Conservation (phyloP, 1,140 invertebrate genomes). For the Bombus waltoni region DNA sequence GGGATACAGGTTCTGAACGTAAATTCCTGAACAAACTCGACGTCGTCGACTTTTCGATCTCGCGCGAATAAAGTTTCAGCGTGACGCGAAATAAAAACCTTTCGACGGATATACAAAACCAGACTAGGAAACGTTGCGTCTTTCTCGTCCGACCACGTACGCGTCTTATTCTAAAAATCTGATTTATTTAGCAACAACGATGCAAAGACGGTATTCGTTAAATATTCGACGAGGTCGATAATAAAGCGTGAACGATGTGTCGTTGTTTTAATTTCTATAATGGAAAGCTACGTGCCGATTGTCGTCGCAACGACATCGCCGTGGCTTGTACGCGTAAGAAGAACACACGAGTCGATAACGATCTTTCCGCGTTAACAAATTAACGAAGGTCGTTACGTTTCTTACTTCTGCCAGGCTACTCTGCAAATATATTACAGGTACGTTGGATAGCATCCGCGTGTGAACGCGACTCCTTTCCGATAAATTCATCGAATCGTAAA, state of each 20-base stretch:
- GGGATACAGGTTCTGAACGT: not conserved
- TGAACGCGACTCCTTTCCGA: not conserved
- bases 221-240: not conserved
- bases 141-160: not conserved
- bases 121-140: not conserved
- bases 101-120: not conserved
- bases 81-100: not conserved
- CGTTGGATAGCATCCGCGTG: not conserved
- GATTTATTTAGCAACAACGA: not conserved
- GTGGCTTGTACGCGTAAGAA: slow-evolving; percentile 2
- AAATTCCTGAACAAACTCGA: not conserved
- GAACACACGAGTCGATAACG: slow-evolving; percentile 2
- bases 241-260: not conserved
- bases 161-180: not conserved
- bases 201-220: not conserved
- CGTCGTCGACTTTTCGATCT: not conserved
- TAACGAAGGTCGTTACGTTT: slow-evolving; percentile 24
- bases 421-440: not conserved
- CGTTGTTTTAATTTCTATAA: not conserved
- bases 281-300: not conserved
- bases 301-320: not conserved
- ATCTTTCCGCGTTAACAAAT: slow-evolving; percentile 39
- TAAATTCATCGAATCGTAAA: slow-evolving; percentile 12
- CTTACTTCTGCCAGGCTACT: not conserved
- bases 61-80: not conserved